Evolutionary conservation across 2,113 vertebrate species (phyloP), one percentile per base, ranked within the genome.

Genomic region (Vidua chalybeata): DNA sequence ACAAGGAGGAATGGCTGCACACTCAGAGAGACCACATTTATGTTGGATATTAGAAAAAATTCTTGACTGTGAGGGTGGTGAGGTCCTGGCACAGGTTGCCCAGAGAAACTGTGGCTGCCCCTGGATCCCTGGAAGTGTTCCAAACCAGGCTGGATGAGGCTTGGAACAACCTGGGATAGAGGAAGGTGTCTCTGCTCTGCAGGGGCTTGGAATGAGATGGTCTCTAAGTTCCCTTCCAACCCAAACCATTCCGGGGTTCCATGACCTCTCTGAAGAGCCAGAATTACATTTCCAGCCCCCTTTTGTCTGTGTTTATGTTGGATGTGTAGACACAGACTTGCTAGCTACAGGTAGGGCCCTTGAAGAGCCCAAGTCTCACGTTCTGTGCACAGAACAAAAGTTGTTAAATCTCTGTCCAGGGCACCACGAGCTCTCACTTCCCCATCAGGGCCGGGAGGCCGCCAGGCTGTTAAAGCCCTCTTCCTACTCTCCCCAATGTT

Each of bases 401-500:
- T 54, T 58, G 12, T 78, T 79, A n/a, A 67, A 86, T 76, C 59
- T 61, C 48, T 54, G 84, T 96, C 89, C 23, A 0, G 69, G 89
- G 66, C 80, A 95, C 72, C n/a, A 3, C 6, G 14, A 85, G 84
- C 55, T 41, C 87, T 92, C 84, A 22, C 84, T 92, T 91, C 67
- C 71, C 90, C 92, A 74, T 56, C 52, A 96, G 95, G 96, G 85
- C 89, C 7, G 35, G 59, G 62, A 92, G 96, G 66, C 45, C 87
- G 4, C 7, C 3, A 84, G 68, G 92, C 90, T 91, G 76, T 78
- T 80, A 88, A 84, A 97, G 89, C 95, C 97, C 84, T 80, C 86
- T 97, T 95, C 78, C 71, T 76, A 81, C 94, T 97, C 96, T 97
- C 67, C 92, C 95, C 96, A 97, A 71, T 90, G 83, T 86, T 84